These are phyloP conservation scores for Ptychochromis oligacanthus DNA, from an alignment of 2,113 vertebrate genomes.

Conservation along the genomic window DNA sequence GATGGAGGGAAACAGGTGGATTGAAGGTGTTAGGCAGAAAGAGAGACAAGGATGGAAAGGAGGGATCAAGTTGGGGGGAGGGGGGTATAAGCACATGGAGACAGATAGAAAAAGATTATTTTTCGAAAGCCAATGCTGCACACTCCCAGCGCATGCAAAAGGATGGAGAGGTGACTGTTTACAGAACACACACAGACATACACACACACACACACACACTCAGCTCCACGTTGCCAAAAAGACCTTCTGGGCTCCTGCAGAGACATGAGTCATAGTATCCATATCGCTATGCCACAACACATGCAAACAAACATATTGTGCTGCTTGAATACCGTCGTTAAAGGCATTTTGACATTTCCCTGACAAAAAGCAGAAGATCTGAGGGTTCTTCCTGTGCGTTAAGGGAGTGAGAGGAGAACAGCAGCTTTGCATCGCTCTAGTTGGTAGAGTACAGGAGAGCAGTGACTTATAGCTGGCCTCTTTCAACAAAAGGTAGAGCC, in stretches of 20 bases:
- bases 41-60: slow-evolving; percentile 66
- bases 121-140: slow-evolving; percentile 48
- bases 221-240: slow-evolving; percentile 47
- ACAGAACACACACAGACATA: slow-evolving; percentile 40
- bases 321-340: slow-evolving; percentile 48
- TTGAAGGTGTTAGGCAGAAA: slow-evolving; percentile 62
- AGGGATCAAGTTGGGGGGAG: slow-evolving; percentile 45
- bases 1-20: slow-evolving; percentile 70
- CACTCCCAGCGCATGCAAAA: slow-evolving; percentile 41
- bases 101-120: slow-evolving; percentile 71
- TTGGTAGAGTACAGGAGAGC: slow-evolving; percentile 56
- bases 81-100: slow-evolving; percentile 51
- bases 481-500: slow-evolving; percentile 43
- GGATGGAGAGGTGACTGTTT: slow-evolving; percentile 55
- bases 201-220: background rate
- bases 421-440: slow-evolving; percentile 51
- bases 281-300: slow-evolving; percentile 64
- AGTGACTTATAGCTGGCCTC: slow-evolving; percentile 46
- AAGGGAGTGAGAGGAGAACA: slow-evolving; percentile 43
- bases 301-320: slow-evolving; percentile 69
- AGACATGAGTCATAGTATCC: slow-evolving; percentile 69
- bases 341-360: slow-evolving; percentile 63
- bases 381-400: slow-evolving; percentile 45
- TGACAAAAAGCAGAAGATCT: slow-evolving; percentile 53
- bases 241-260: slow-evolving; percentile 65